Evolutionary conservation across 2,888 invertebrate genomes (phyloP).

Genomic region (Thyatira batis): DNA sequence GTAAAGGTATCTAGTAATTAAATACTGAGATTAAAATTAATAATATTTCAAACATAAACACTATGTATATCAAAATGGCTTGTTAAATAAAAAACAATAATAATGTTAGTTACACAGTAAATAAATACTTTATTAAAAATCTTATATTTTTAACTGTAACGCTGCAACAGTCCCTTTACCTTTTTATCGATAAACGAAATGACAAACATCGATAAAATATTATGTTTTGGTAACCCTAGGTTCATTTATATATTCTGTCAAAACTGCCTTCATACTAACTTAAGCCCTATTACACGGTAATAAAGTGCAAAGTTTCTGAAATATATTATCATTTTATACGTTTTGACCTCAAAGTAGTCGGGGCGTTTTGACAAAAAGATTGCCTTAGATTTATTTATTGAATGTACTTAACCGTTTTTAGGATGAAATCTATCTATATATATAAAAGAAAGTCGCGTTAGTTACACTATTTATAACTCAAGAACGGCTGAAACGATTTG

Average conservation of each 20-base stretch:
- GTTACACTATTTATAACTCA: too few species aligned
- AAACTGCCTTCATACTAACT: not conserved
- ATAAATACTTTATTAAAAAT: too few species aligned
- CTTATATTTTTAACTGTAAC: too few species aligned
- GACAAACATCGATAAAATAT: not conserved
- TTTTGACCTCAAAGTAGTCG: slow-evolving; percentile 1
- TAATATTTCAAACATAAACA: too few species aligned
- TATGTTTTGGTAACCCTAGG: not conserved
- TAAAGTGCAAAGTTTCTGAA: not conserved
- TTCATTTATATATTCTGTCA: not conserved
- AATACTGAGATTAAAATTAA: too few species aligned
- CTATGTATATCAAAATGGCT: too few species aligned
- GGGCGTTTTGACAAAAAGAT: not conserved
- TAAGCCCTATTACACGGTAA: not conserved
- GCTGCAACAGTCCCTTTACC: too few species aligned
- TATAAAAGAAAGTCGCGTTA: too few species aligned
- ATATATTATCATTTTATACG: not conserved
- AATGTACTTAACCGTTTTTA: not conserved
- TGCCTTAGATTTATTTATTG: slow-evolving; percentile 1
- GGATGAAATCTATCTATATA: not conserved
- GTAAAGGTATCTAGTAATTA: too few species aligned
- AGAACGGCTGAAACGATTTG: too few species aligned
- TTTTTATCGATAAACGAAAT: not conserved
- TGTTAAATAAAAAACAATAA: too few species aligned
- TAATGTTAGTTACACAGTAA: too few species aligned